Base-by-base conservation (phyloP, 2,797 vertebrate species). In the Acipenser oxyrinchus region DNA sequence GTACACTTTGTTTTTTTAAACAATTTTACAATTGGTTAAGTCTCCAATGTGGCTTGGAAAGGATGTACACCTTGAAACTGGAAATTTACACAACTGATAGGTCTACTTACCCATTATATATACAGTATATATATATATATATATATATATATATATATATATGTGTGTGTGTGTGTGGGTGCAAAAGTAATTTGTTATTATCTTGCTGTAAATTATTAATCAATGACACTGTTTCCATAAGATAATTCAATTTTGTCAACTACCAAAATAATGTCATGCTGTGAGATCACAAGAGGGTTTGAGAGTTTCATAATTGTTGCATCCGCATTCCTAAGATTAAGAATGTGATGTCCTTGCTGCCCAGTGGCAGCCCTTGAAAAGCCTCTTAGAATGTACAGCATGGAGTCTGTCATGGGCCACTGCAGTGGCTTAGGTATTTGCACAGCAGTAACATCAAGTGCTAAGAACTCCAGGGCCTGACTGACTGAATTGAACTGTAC, bases 301-400 rank as follows among this genome's bases (percentile, higher is more conserved):
- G 73, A 76, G 73, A 75, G 69, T 51, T n/a, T n/a, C 75, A 68
- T 69, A 73, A 71, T 73, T 71, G 69, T 70, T 68, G 72, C 62
- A 76, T 85, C 72, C 74, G 75, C 80, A 78, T 87, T 86, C 84
- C 66, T 79, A 79, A 85, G 84, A 86, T 77, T 71, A 74, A 68
- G 1, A 2, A 77, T 81, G 74, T 60, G 71, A 72, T 12, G 62
- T 72, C 75, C 65, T 73, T 57, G 11, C 57, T 71, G 69, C 73
- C 75, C 68, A 70, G 66, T 58, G 68, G 57, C 68, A 76, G 74
- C 7, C 18, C 66, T 67, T 55, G 18, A 48, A 67, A 62, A 61
- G 68, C 68, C 6, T 75, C 64, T 70, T 70, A 73, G 73, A 76
- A 70, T 66, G 61, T 72, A 6, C 66, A 73, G 70, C 69, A 48